Evolutionary conservation across 1,140 invertebrate genomes (phyloP).

Genomic region (Melipona quadrifasciata): DNA sequence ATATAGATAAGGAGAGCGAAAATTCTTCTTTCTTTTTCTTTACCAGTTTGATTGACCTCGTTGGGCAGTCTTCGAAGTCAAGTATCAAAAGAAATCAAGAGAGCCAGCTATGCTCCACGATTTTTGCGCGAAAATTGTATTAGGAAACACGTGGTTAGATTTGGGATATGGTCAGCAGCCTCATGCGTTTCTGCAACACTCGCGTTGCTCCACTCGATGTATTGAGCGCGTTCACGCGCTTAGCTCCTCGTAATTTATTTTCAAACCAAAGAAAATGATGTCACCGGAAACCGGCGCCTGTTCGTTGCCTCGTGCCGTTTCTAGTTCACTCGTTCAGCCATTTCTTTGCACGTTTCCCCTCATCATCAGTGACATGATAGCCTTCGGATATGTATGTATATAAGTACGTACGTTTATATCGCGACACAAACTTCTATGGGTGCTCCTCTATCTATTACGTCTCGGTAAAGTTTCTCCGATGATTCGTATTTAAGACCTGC

Average conservation of each 20-base stretch:
- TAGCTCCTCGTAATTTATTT: neutral
- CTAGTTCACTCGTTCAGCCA: neutral
- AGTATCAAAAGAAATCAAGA: neutral
- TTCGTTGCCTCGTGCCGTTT: neutral
- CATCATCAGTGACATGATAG: neutral
- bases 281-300: neutral
- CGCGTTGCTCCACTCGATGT: neutral
- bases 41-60: neutral
- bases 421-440: no score
- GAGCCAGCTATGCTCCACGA: neutral
- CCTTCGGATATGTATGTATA: neutral
- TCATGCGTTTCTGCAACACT: neutral
- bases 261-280: slow-evolving; percentile 13
- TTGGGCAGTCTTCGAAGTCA: neutral
- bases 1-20: neutral
- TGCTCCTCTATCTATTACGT: neutral
- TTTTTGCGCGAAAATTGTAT: slow-evolving; percentile 12
- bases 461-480: neutral
- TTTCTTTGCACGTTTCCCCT: slow-evolving; percentile 1
- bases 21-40: neutral
- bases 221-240: neutral
- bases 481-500: neutral
- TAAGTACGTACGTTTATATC: neutral
- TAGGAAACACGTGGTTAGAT: slow-evolving; percentile 1
- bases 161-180: neutral